Conservation (phyloP, 2,888 invertebrate species). For the Pocota personata region DNA sequence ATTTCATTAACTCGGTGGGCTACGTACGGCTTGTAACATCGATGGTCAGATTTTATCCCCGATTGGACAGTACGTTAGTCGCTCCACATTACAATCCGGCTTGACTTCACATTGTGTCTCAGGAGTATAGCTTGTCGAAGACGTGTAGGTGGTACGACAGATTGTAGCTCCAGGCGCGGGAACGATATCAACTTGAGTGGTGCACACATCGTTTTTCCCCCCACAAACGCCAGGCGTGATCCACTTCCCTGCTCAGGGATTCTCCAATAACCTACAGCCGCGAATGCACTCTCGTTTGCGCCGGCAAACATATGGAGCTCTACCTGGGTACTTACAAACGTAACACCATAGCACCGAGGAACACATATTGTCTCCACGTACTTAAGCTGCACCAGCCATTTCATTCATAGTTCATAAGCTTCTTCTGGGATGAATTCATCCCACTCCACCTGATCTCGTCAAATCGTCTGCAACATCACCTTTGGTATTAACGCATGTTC, state of each 20-base stretch:
- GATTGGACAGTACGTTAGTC: too few relatives aligned
- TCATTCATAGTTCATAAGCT: background rate
- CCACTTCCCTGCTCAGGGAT: background rate
- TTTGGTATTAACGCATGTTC: background rate
- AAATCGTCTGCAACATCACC: background rate
- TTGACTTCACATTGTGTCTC: slow-evolving; percentile 6
- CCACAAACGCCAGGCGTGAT: slow-evolving; percentile 26
- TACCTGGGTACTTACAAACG: background rate
- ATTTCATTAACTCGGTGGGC: slow-evolving; percentile 63
- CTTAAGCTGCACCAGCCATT: background rate
- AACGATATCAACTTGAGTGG: too few relatives aligned
- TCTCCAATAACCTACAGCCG: background rate
- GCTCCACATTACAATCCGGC: too few relatives aligned
- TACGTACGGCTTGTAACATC: slow-evolving; percentile 73
- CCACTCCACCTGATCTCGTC: slow-evolving; percentile 34
- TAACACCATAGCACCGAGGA: background rate
- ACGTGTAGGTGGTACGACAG: slow-evolving; percentile 35
- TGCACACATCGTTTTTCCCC: slow-evolving; percentile 31
- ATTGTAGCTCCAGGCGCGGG: slow-evolving; percentile 42
- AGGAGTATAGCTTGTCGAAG: background rate
- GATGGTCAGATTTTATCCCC: slow-evolving; percentile 50
- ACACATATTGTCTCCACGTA: background rate
- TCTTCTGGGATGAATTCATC: background rate
- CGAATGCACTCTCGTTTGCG: background rate
- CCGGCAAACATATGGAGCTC: slow-evolving; percentile 2